Evolutionary conservation across 2,797 vertebrate species (phyloP).

Genomic region (Selene dorsalis): DNA sequence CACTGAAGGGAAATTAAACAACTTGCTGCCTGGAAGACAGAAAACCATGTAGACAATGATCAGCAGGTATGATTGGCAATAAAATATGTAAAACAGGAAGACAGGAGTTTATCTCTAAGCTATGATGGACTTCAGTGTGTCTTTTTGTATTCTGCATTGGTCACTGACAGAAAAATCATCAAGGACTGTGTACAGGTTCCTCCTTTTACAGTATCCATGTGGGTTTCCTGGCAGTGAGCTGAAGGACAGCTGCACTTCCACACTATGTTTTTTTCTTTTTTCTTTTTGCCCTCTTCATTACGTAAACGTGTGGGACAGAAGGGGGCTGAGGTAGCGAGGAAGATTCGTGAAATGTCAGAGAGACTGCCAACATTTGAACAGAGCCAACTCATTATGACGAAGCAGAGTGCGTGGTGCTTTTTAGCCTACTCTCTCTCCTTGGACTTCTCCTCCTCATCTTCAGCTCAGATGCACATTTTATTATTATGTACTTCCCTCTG

Average conservation of each 20-base stretch:
- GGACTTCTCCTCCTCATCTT: constrained; percentile 36
- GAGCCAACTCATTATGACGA: constrained; percentile 61
- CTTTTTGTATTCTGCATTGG: constrained; percentile 18
- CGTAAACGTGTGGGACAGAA: constrained; percentile 68
- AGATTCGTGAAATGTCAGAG: constrained; percentile 78
- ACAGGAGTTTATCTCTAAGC: not conserved
- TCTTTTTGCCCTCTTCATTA: constrained; percentile 31
- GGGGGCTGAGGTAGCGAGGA: constrained; percentile 55
- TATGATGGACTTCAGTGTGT: not conserved
- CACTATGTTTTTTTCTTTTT: constrained; percentile 8
- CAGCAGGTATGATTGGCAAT: not conserved
- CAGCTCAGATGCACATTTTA: constrained; percentile 44
- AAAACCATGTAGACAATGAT: not conserved
- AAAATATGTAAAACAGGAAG: not conserved
- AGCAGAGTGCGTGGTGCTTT: constrained; percentile 37
- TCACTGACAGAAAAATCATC: constrained; percentile 19
- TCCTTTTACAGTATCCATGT: constrained; percentile 31
- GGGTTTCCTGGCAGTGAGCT: constrained; percentile 56
- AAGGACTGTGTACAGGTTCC: constrained; percentile 22
- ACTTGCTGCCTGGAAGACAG: not conserved
- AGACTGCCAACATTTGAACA: constrained; percentile 57
- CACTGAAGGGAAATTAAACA: not conserved
- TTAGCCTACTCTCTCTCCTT: constrained; percentile 25
- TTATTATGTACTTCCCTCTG: constrained; percentile 36
- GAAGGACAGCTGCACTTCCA: constrained; percentile 47